Evolutionary conservation across 1,140 invertebrate genomes (phyloP).

Genomic region (Drosophila repletoides): DNA sequence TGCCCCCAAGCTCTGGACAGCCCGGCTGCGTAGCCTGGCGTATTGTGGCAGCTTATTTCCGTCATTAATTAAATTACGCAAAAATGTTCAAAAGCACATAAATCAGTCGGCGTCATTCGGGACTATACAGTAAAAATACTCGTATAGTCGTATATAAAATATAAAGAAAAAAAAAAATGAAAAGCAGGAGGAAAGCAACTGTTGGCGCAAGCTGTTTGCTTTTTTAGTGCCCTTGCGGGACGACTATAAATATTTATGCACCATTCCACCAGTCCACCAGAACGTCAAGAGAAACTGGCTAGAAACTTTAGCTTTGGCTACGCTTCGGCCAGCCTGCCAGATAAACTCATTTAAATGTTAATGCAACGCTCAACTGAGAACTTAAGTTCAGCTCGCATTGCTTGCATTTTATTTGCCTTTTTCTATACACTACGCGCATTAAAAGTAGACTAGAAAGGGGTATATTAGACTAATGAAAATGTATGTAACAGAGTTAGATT

Average conservation of each 20-base stretch:
- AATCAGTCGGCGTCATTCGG: conserved; percentile 68
- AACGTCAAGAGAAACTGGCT: conserved; percentile 8
- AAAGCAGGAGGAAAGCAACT: no score
- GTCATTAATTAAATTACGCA: conserved; percentile 80
- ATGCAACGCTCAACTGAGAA: conserved; percentile 46
- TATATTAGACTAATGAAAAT: no score
- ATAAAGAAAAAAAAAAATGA: no score
- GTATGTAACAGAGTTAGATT: no score
- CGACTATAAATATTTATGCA: conserved; percentile 72
- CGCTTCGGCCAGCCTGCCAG: no score
- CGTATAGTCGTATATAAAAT: no score
- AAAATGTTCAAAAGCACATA: conserved; percentile 79
- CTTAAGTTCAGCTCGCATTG: conserved; percentile 32
- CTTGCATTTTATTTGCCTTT: conserved; percentile 68
- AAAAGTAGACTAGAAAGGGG: no score
- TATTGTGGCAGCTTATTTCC: conserved; percentile 51
- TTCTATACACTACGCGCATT: no score
- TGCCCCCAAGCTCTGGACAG: background rate
- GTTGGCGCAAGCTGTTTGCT: conserved; percentile 29
- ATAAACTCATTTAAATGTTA: conserved; percentile 81
- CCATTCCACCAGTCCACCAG: background rate
- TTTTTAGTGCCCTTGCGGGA: conserved; percentile 68
- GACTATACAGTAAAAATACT: background rate
- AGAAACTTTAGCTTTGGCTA: no score
- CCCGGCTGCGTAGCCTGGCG: conserved; percentile 20